phyloP scores from a whole-genome alignment of 2,113 vertebrate species.

The Cyphomyrus discorhynchus region DNA sequence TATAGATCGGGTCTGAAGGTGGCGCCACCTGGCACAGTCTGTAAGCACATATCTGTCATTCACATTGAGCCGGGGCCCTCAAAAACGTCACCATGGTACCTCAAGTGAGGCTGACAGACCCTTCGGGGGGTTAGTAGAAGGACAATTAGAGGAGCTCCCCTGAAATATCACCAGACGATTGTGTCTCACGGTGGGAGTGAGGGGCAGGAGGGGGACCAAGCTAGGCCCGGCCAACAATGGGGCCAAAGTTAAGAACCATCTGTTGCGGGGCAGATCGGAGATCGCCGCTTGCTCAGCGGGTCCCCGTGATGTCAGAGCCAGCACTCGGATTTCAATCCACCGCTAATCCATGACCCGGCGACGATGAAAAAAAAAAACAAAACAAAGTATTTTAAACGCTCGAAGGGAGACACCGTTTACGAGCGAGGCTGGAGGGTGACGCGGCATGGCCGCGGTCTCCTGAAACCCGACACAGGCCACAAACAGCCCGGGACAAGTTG shows the following conservation, averaged over 20 bases:
- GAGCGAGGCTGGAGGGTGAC: not conserved
- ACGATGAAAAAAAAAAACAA: not conserved
- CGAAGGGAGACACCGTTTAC: not conserved
- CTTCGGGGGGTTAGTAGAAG: not conserved
- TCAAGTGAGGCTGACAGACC: not conserved
- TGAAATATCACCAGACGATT: not conserved
- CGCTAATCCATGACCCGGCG: not conserved
- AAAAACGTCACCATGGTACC: not conserved
- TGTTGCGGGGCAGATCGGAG: not conserved
- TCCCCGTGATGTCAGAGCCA: not conserved
- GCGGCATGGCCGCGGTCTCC: not conserved
- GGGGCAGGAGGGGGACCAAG: not conserved
- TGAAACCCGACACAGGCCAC: conserved; percentile 14
- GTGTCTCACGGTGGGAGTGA: not conserved
- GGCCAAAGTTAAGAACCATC: conserved; percentile 1
- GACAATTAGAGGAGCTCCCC: not conserved
- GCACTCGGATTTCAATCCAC: not conserved
- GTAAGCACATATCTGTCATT: conserved; percentile 25
- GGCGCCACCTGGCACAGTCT: conserved; percentile 33
- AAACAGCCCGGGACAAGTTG: conserved; percentile 17
- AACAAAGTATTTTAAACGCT: not conserved
- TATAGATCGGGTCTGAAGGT: conserved; percentile 37
- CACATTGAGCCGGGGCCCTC: not conserved
- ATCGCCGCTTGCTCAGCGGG: not conserved
- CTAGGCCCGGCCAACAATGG: not conserved